Evolutionary conservation across 2,113 vertebrate species (phyloP).

Genomic region (Dromiciops gliroides): DNA sequence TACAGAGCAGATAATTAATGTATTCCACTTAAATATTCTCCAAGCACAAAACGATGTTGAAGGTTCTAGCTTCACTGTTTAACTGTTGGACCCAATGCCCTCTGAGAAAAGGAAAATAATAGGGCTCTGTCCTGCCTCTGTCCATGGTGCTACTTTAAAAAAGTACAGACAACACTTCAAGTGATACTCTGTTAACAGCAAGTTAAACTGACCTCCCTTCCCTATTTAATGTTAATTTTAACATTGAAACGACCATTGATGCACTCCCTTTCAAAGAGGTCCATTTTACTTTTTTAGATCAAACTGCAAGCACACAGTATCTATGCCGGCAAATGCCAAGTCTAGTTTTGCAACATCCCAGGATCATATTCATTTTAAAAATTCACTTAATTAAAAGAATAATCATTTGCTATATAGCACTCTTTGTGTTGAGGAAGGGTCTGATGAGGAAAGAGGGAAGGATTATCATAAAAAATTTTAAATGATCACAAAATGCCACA

Average conservation of each 20-base stretch:
- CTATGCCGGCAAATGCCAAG: neutral
- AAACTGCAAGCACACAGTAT: neutral
- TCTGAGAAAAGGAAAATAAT: neutral
- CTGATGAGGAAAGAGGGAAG: constrained; percentile 48
- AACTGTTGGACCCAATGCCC: neutral
- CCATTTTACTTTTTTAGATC: neutral
- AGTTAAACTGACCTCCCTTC: neutral
- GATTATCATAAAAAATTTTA: neutral
- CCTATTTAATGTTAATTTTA: constrained; percentile 23
- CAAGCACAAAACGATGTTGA: neutral
- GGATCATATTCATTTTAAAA: neutral
- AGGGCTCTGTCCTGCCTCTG: neutral
- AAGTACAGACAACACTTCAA: neutral
- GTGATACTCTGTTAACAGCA: constrained; percentile 30
- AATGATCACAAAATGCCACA: neutral
- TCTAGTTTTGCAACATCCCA: neutral
- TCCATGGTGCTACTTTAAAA: neutral
- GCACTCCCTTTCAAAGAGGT: neutral
- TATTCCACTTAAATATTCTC: constrained; percentile 15
- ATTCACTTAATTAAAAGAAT: constrained; percentile 20
- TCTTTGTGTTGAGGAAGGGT: neutral
- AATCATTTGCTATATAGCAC: neutral
- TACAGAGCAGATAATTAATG: constrained; percentile 54
- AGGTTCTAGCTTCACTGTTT: neutral
- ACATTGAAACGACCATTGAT: neutral